Conservation (phyloP, 1,140 invertebrate genomes). For the Harpegnathos saltator region DNA sequence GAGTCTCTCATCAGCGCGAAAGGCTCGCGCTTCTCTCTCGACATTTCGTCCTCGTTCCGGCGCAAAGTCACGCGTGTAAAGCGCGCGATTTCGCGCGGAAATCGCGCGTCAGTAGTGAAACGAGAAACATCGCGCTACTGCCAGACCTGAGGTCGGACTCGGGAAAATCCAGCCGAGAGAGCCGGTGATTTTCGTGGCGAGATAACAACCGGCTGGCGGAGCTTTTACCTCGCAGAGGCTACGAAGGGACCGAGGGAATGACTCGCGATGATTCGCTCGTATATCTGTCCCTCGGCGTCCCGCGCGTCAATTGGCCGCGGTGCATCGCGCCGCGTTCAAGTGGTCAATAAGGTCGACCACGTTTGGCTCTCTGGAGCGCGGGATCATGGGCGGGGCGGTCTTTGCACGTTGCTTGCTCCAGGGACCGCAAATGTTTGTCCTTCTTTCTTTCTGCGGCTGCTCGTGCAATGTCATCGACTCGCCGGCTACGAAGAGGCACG, state of each 20-base stretch:
- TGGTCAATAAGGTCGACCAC: slow-evolving; percentile 77
- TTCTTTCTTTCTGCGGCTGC: slow-evolving; percentile 52
- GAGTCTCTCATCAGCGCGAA: neutral
- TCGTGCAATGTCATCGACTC: slow-evolving; percentile 76
- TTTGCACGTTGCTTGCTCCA: slow-evolving; percentile 72
- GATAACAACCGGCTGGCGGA: too few species aligned
- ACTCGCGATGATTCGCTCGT: neutral
- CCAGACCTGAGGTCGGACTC: too few species aligned
- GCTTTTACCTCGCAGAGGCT: neutral
- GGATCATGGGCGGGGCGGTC: slow-evolving; percentile 70
- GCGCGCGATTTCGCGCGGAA: too few species aligned
- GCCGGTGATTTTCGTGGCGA: too few species aligned
- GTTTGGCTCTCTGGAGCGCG: slow-evolving; percentile 65
- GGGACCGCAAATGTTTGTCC: slow-evolving; percentile 65
- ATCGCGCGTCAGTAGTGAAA: too few species aligned
- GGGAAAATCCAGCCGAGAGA: too few species aligned
- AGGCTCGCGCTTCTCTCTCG: neutral
- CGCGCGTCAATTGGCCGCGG: slow-evolving; percentile 59
- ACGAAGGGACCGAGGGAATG: neutral
- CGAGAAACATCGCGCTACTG: too few species aligned
- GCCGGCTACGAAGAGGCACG: slow-evolving; percentile 87
- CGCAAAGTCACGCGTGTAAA: neutral
- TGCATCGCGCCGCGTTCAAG: slow-evolving; percentile 62
- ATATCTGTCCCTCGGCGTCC: neutral
- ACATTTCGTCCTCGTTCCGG: slow-evolving; percentile 3